Percentiles rank a stretch among this genome's conserved stretches.
Conservation (phyloP, 2,113 vertebrate genomes). For the Paracanthobrama guichenoti region DNA sequence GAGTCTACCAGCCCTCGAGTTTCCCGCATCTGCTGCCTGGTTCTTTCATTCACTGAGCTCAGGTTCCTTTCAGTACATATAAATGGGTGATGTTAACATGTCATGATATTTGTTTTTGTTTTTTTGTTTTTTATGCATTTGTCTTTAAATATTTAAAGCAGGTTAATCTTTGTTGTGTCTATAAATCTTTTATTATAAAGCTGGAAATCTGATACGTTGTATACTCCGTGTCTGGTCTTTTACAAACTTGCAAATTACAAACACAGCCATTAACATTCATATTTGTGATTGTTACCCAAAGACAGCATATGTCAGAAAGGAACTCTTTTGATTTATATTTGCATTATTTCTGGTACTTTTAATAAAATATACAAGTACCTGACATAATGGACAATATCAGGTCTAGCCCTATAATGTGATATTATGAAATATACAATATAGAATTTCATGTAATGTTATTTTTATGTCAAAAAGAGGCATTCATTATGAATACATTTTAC, state of each 20-base stretch:
- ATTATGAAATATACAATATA: neutral
- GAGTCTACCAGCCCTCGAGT: slow-evolving; percentile 88
- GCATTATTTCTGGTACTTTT: neutral
- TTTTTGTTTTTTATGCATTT: neutral
- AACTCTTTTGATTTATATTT: neutral
- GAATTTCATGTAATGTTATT: neutral
- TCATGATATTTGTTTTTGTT: neutral
- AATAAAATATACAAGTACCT: neutral
- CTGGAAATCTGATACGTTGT: neutral
- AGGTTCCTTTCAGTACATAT: slow-evolving; percentile 80
- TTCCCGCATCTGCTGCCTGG: slow-evolving; percentile 92
- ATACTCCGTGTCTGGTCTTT: neutral
- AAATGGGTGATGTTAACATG: slow-evolving; percentile 5
- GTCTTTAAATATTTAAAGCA: neutral
- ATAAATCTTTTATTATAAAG: neutral
- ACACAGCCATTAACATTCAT: neutral
- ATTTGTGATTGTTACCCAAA: neutral
- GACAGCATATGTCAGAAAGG: neutral
- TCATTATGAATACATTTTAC: neutral
- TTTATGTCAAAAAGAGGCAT: neutral
- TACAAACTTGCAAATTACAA: neutral
- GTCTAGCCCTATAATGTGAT: neutral
- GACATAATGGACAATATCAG: neutral
- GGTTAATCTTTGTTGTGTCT: neutral
- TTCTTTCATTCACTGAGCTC: slow-evolving; percentile 92